A percentile compares a stretch with the other conserved stretches of the same genome.
Conservation (phyloP, 1,140 invertebrate genomes). For the Akabosia matsudoensis region DNA sequence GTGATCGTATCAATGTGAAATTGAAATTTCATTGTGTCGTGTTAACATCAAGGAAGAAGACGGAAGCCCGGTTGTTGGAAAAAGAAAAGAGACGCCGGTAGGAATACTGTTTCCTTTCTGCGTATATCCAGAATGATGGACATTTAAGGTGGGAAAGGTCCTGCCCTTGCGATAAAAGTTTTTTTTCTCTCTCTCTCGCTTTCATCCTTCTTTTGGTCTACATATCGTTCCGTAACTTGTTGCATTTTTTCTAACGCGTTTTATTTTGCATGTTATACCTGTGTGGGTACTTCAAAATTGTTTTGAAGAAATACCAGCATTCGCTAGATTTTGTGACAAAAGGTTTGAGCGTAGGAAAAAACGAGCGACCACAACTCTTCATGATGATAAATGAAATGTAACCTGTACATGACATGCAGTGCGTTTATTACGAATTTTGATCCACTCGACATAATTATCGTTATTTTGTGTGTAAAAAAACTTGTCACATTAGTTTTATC, state of each 20-base stretch:
- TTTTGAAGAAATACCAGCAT: too few species aligned
- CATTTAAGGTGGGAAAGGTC: constrained; percentile 19
- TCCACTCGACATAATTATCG: background rate
- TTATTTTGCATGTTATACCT: too few species aligned
- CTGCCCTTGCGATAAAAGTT: constrained; percentile 10
- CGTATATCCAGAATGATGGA: background rate
- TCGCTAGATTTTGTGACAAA: too few species aligned
- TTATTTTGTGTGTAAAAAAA: background rate
- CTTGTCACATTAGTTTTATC: constrained; percentile 9
- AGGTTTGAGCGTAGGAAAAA: too few species aligned
- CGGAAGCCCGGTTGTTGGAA: background rate
- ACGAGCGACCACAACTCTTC: too few species aligned
- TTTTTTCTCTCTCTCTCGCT: background rate
- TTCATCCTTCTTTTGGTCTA: background rate
- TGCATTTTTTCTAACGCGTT: background rate
- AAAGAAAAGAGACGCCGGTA: background rate
- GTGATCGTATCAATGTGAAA: background rate
- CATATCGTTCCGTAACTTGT: background rate
- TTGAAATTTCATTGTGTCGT: background rate
- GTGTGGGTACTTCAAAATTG: too few species aligned
- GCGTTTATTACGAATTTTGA: background rate
- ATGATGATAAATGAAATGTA: too few species aligned
- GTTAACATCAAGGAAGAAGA: background rate
- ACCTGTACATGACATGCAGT: background rate
- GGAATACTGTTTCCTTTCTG: background rate